Evolutionary conservation across 1,140 invertebrate species (phyloP).

Genomic region (Yoshiicerus persimilis): DNA sequence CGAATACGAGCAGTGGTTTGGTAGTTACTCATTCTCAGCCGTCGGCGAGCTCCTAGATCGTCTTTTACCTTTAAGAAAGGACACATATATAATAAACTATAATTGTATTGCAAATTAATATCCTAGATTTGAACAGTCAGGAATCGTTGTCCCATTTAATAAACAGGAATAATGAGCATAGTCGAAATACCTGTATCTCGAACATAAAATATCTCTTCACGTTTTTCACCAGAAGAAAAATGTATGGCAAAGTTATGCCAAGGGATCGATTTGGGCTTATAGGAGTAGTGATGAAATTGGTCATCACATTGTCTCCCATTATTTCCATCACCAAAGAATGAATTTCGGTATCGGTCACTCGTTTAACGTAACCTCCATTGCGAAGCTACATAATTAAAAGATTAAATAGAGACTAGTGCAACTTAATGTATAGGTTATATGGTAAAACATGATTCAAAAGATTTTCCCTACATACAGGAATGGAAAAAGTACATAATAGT

Average conservation of each 20-base stretch:
- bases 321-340: conserved; percentile 90
- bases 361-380: conserved; percentile 86
- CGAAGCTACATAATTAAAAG: conserved; percentile 64
- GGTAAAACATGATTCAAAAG: too few relatives aligned
- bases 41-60: conserved; percentile 81
- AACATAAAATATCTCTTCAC: conserved; percentile 94
- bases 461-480: too few relatives aligned
- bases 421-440: too few relatives aligned
- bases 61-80: conserved; percentile 72
- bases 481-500: conserved; percentile 53
- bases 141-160: too few relatives aligned
- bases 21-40: conserved; percentile 92
- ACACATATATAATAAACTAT: neutral
- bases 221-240: conserved; percentile 95
- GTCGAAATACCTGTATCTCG: conserved; percentile 79
- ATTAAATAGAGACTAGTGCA: neutral
- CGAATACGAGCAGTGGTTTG: conserved; percentile 86
- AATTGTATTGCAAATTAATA: too few relatives aligned
- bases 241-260: conserved; percentile 86
- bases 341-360: conserved; percentile 88
- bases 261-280: conserved; percentile 74
- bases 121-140: too few relatives aligned
- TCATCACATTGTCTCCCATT: conserved; percentile 87
- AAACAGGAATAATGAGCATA: too few relatives aligned
- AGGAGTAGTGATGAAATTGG: conserved; percentile 88